Percentiles rank a stretch among this genome's conserved stretches.
These are phyloP conservation scores for Stegostoma tigrinum DNA, from an alignment of 2,113 vertebrate species.

Conservation along the genomic window DNA sequence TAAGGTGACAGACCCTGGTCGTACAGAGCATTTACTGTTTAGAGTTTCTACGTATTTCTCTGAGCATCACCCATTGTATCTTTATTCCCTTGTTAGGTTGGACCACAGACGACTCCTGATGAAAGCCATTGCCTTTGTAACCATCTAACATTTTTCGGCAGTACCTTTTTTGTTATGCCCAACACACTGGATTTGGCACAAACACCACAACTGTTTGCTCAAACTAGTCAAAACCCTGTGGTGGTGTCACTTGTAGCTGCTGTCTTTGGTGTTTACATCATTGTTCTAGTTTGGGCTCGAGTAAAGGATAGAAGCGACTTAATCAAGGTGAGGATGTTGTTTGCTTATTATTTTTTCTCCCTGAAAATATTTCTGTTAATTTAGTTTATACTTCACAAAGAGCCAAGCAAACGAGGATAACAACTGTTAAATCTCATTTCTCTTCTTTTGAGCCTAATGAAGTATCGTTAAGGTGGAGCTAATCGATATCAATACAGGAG, in stretches of 20 bases:
- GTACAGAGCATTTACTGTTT: background rate
- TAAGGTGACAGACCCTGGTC: background rate
- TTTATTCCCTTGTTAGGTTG: slow-evolving; percentile 55
- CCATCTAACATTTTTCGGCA: slow-evolving; percentile 68
- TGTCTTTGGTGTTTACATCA: slow-evolving; percentile 61
- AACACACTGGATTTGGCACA: slow-evolving; percentile 59
- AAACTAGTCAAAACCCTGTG: slow-evolving; percentile 59
- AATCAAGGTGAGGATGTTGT: slow-evolving; percentile 54
- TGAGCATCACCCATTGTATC: background rate
- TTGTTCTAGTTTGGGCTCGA: slow-evolving; percentile 61
- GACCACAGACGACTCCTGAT: slow-evolving; percentile 47
- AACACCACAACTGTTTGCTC: slow-evolving; percentile 57
- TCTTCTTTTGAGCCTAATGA: background rate
- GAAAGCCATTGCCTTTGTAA: slow-evolving; percentile 68
- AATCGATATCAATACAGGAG: background rate
- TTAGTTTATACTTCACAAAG: background rate
- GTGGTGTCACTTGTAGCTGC: slow-evolving; percentile 60
- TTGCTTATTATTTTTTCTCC: background rate
- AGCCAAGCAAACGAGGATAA: background rate
- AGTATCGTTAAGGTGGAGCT: background rate
- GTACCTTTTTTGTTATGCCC: slow-evolving; percentile 67
- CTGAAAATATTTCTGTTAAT: background rate
- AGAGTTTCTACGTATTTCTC: background rate
- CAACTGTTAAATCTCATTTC: background rate
- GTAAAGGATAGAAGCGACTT: slow-evolving; percentile 60